These are phyloP conservation scores for Sebastes hubbsi DNA, from an alignment of 2,797 vertebrate genomes.

Conservation along the genomic window DNA sequence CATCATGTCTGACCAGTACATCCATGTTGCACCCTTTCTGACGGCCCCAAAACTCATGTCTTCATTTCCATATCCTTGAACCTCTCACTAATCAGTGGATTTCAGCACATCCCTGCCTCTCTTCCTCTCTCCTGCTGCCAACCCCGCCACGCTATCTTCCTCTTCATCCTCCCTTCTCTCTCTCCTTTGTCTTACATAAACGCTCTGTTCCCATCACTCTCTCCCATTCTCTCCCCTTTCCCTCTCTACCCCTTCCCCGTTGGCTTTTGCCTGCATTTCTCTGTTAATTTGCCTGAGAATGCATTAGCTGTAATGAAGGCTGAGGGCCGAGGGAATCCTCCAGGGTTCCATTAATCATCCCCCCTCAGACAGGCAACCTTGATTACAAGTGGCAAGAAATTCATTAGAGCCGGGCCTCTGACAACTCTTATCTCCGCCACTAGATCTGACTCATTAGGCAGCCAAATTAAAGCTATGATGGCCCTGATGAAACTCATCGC, in stretches of 20 bases:
- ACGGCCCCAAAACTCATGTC: slow-evolving; percentile 37
- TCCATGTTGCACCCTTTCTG: slow-evolving; percentile 48
- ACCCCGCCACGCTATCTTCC: slow-evolving; percentile 26
- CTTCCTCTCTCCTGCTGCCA: slow-evolving; percentile 9
- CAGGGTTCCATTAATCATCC: slow-evolving; percentile 95
- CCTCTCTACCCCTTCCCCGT: slow-evolving; percentile 59
- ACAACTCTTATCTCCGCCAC: slow-evolving; percentile 97
- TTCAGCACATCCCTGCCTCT: slow-evolving; percentile 33
- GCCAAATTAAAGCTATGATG: slow-evolving; percentile 97
- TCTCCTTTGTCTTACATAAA: slow-evolving; percentile 66
- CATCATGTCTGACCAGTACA: slow-evolving; percentile 60
- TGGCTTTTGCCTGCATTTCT: slow-evolving; percentile 80
- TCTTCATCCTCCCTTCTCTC: slow-evolving; percentile 46
- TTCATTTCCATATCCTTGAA: slow-evolving; percentile 62
- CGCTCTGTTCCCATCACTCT: slow-evolving; percentile 50
- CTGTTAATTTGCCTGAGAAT: slow-evolving; percentile 92
- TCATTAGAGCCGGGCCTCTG: slow-evolving; percentile 96
- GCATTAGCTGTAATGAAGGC: slow-evolving; percentile 93
- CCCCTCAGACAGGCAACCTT: slow-evolving; percentile 97
- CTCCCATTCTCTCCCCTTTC: slow-evolving; percentile 46
- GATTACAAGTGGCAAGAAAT: slow-evolving; percentile 99
- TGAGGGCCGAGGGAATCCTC: slow-evolving; percentile 95
- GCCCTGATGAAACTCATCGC: slow-evolving; percentile 97
- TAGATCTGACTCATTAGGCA: slow-evolving; percentile 97
- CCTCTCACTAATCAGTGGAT: slow-evolving; percentile 54